phyloP scores from a whole-genome alignment of 2,888 invertebrate species.

The Agrilus biguttatus region DNA sequence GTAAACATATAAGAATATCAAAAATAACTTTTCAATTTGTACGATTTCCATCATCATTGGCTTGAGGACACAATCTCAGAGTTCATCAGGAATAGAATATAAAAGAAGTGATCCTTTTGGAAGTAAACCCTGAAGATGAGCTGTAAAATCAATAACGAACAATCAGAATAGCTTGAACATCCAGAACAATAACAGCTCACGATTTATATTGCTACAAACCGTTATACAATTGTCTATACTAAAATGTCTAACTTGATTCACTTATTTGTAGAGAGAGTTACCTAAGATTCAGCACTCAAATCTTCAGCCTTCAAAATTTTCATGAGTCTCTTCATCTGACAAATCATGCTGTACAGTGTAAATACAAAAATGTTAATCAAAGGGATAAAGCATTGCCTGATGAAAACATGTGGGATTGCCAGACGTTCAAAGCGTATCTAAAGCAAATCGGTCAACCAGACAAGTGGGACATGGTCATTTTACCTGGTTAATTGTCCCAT shows the following conservation, averaged over 20 bases:
- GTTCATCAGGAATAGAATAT: too few relatives aligned
- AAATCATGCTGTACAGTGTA: slow-evolving; percentile 85
- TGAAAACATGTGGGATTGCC: slow-evolving; percentile 93
- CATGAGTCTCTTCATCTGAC: slow-evolving; percentile 88
- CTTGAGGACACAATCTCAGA: too few relatives aligned
- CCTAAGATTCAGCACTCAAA: slow-evolving; percentile 80
- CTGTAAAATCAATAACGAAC: too few relatives aligned
- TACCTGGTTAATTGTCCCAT: slow-evolving; percentile 44
- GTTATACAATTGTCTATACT: neutral
- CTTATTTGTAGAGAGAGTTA: slow-evolving; percentile 61
- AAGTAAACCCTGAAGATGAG: too few relatives aligned
- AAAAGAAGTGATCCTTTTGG: too few relatives aligned
- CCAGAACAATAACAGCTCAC: neutral
- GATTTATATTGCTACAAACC: neutral
- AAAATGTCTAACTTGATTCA: too few relatives aligned
- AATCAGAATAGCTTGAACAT: neutral
- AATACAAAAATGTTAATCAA: slow-evolving; percentile 56
- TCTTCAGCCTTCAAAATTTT: slow-evolving; percentile 72
- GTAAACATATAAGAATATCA: too few relatives aligned
- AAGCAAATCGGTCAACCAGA: slow-evolving; percentile 61
- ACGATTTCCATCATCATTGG: too few relatives aligned
- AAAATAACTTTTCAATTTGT: too few relatives aligned
- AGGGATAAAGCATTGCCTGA: slow-evolving; percentile 64
- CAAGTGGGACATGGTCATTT: slow-evolving; percentile 72
- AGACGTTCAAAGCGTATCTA: slow-evolving; percentile 52